Evolutionary conservation across 2,113 vertebrate genomes (phyloP), one percentile per base, ranked within the genome.

Genomic region (Microtus montanus): DNA sequence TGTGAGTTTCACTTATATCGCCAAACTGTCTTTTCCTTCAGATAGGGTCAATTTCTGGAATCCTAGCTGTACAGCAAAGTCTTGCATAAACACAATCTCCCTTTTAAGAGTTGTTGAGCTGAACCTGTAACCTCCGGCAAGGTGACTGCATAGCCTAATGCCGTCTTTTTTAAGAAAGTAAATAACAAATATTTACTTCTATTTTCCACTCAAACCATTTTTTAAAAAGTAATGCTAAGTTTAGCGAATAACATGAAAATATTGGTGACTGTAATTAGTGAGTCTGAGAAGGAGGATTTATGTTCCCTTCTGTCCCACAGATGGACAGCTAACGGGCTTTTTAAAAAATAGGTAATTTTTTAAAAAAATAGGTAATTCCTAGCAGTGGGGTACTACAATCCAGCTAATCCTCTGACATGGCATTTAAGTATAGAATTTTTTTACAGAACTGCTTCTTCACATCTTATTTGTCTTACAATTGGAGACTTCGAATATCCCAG

Each of bases 121-220:
- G 73, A 75, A 44, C 44, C 26, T 74, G 15, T 78, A 85, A 78
- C 12, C 89, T 78, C 52, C 87, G 26, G 61, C 6, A 85, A 41
- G 28, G n/a, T 78, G 13, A 90, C 66, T 68, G n/a, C 61, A 71
- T 0, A 84, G 2, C 35, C 28, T 87, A 52, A 52, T 54, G 66
- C 13, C 30, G 92, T 17, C 63, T 89, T 89, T 66, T n/a, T 75
- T 52, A 52, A 71, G 95, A 92, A 63, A 89, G 63, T 66, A 79
- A 78, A n/a, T 82, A 95, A 19, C 80, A 7, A 26, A 86, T 63
- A 66, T n/a, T 88, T 28, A 91, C 41, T 87, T 94, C n/a, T 64
- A 52, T 41, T 7, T 70, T 1, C 64, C 54, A 87, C 63, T 93
- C 88, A 84, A 93, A 75, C 35, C 12, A 94, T 61, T 63, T 91